Conservation (phyloP, 2,888 invertebrate genomes). For the Melanargia galathea region DNA sequence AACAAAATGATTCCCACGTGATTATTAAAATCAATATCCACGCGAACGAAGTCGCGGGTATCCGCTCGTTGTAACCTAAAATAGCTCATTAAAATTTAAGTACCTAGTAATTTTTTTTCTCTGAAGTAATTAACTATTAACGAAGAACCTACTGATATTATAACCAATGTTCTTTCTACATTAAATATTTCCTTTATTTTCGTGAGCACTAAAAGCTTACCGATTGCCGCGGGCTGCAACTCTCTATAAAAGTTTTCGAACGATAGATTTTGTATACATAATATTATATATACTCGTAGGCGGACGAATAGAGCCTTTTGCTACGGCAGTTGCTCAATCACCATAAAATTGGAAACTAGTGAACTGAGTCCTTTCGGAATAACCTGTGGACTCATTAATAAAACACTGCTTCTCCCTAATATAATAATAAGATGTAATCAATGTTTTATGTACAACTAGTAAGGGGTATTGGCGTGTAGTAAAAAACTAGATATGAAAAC, state of each 20-base stretch:
- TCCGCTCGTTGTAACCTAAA: no score
- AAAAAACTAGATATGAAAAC: no score
- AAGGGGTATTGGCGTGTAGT: no score
- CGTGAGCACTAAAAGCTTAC: neutral
- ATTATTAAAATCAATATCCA: no score
- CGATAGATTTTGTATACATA: conserved; percentile 29
- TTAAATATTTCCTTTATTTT: conserved; percentile 5
- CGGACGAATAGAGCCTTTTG: conserved; percentile 43
- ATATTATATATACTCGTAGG: conserved; percentile 28
- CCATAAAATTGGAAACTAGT: conserved; percentile 79
- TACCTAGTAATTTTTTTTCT: no score
- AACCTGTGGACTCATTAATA: conserved; percentile 56
- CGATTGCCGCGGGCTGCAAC: conserved; percentile 24
- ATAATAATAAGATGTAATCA: no score
- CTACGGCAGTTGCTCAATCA: conserved; percentile 67
- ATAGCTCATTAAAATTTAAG: no score
- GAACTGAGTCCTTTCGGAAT: conserved; percentile 58
- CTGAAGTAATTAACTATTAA: no score
- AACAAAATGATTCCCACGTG: no score
- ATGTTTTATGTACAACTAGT: no score
- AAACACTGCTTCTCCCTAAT: conserved; percentile 28
- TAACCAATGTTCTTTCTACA: neutral
- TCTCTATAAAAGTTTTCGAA: conserved; percentile 32
- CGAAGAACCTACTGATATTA: neutral
- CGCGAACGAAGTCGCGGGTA: no score